Conservation (phyloP, 1,140 invertebrate species). For the Zaprionus ghesquierei region DNA sequence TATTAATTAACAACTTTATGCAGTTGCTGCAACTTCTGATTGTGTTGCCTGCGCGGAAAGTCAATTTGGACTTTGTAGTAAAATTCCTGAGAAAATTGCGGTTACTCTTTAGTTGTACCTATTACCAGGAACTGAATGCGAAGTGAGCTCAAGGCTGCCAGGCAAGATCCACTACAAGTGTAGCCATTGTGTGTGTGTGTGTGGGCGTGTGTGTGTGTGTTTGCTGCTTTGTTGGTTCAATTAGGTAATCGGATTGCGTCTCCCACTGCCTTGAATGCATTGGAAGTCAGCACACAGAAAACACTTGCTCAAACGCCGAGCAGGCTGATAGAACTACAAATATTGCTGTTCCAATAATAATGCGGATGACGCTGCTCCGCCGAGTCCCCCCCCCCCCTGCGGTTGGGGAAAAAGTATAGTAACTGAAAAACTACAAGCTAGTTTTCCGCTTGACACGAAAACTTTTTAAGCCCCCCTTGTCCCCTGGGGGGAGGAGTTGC, state of each 20-base stretch:
- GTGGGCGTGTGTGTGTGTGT: background rate
- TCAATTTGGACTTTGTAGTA: too few species aligned
- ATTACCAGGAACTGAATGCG: background rate
- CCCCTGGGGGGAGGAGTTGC: background rate
- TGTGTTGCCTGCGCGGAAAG: too few species aligned
- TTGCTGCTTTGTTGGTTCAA: conserved; percentile 42
- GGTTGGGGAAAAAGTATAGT: background rate
- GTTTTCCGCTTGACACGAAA: conserved; percentile 11
- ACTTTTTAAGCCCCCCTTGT: conserved; percentile 37
- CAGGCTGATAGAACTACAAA: conserved; percentile 6
- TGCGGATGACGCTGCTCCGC: background rate
- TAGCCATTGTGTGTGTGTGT: conserved; percentile 4
- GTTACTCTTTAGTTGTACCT: too few species aligned
- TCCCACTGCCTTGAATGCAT: background rate
- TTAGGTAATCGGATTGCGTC: conserved; percentile 47
- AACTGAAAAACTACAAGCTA: background rate
- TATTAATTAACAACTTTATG: too few species aligned
- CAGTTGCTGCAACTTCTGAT: too few species aligned
- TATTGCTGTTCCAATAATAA: background rate
- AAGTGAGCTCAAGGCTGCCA: conserved; percentile 4
- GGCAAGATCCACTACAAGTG: background rate
- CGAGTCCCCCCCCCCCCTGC: background rate
- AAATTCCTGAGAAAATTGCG: too few species aligned
- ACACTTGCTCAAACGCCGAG: conserved; percentile 13
- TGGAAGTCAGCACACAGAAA: conserved; percentile 2